Evolutionary conservation across 2,888 invertebrate genomes (phyloP).

Genomic region (Flexamia atlantica): DNA sequence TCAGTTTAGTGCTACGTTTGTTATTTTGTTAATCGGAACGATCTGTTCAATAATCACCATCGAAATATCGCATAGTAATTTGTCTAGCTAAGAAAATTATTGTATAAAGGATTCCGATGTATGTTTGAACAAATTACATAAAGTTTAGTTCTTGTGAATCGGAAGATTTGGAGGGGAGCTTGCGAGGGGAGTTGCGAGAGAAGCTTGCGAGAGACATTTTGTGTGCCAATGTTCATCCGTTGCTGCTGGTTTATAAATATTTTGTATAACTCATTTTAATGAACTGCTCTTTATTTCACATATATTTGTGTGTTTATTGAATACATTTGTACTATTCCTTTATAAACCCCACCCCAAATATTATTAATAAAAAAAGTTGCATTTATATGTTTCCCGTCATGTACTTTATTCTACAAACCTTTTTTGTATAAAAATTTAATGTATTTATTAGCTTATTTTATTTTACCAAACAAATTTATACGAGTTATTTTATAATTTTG

Average conservation of each 20-base stretch:
- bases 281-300: constrained; percentile 65
- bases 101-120: constrained; percentile 62
- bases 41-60: constrained; percentile 58
- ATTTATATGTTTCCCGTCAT: constrained; percentile 65
- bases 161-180: constrained; percentile 33
- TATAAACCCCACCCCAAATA: constrained; percentile 68
- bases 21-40: constrained; percentile 36
- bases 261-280: constrained; percentile 64
- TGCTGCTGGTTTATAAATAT: constrained; percentile 64
- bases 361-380: constrained; percentile 69
- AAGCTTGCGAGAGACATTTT: constrained; percentile 60
- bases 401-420: too few species aligned
- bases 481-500: too few species aligned
- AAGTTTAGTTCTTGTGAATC: constrained; percentile 54
- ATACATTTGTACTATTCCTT: constrained; percentile 67
- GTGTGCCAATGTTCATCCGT: constrained; percentile 65
- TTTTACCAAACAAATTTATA: too few species aligned
- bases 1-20: constrained; percentile 68
- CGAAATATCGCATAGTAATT: constrained; percentile 62
- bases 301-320: constrained; percentile 66
- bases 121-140: constrained; percentile 53
- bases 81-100: constrained; percentile 62
- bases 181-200: too few species aligned
- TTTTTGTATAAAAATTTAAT: too few species aligned
- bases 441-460: too few species aligned